Conservation (phyloP, 2,888 invertebrate species). For the Cylloceria caligata region DNA sequence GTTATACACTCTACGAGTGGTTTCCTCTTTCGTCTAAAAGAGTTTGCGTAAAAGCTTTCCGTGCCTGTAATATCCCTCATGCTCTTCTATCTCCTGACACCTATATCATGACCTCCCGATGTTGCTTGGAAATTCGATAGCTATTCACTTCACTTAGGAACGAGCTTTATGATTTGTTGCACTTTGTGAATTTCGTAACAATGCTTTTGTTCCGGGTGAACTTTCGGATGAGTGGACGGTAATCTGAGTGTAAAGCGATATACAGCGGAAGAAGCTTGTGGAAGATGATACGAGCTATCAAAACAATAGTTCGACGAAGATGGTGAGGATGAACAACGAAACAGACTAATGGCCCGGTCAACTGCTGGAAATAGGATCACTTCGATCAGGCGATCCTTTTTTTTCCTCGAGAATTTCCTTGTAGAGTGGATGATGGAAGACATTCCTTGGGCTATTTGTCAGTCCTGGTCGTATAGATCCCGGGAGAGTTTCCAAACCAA, state of each 20-base stretch:
- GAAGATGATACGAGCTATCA: conserved; percentile 56
- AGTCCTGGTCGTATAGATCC: not conserved
- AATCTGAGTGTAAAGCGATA: not conserved
- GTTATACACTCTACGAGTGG: conserved; percentile 64
- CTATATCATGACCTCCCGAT: not conserved
- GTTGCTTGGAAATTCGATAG: conserved; percentile 73
- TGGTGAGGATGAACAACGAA: conserved; percentile 42
- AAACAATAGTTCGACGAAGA: conserved; percentile 42
- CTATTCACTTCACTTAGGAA: conserved; percentile 73
- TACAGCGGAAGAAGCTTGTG: conserved; percentile 53
- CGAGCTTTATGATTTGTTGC: conserved; percentile 67
- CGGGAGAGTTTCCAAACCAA: not conserved
- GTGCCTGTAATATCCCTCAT: not conserved
- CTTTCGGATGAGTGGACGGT: conserved; percentile 45
- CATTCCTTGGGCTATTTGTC: not conserved
- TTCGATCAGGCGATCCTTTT: not conserved
- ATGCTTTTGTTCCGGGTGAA: conserved; percentile 49
- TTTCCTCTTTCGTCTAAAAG: conserved; percentile 71
- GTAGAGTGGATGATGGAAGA: not conserved
- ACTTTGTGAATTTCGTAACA: conserved; percentile 63
- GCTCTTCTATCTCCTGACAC: conserved; percentile 15
- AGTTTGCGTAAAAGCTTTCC: conserved; percentile 67
- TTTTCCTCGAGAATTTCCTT: not conserved
- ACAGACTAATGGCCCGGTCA: conserved; percentile 64
- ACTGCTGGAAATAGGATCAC: conserved; percentile 47